Base-by-base conservation (phyloP, 1,140 invertebrate species). In the Formica selysi region DNA sequence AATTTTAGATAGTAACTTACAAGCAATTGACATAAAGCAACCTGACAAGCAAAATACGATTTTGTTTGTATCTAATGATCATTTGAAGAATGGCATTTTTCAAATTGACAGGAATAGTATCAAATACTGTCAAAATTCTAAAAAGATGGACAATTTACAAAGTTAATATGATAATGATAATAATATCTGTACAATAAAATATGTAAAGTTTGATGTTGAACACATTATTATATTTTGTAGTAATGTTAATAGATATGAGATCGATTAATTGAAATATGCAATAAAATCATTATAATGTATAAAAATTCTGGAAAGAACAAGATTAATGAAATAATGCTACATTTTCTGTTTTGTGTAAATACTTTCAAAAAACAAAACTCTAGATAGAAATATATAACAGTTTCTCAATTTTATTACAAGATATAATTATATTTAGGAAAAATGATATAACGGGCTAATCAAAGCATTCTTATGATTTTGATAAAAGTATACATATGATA, bases 31-130 rank as follows among this genome's bases (percentile, higher is more conserved):
- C 86, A 38, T 94, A 22, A 88, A 93, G 0, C 93, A 94, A 83
- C 92, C 92, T 84, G 93, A 91, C 6, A 94, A 94, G 54, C 93
- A 95, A 59, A 93, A 88, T 64, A 89, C 94, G 3, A 93, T 95
- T 80, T 89, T 95, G 26, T 87, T 95, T 48, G 76, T 95, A 19
- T 86, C 92, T 6, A 92, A 90, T 64, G 89, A 91, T 68, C 67
- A 36, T 84, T 91, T 85, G 73, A 90, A 91, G 89, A 93, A 86
- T 86, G 80, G 73, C 54, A 73, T 93, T 61, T 89, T 94, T 59
- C 90, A 92, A 87, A 87, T 94, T 67, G 92, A 94, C 70, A 76
- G 89, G 61, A 85, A 78, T 44, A 91, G 78, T 26, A 84, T 85
- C 48, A 51, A 3, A 51, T 73, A 80, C 88, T 36, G 87, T 90